Evolutionary conservation across 2,888 invertebrate species (phyloP).

Genomic region (Drosophila barbarae): DNA sequence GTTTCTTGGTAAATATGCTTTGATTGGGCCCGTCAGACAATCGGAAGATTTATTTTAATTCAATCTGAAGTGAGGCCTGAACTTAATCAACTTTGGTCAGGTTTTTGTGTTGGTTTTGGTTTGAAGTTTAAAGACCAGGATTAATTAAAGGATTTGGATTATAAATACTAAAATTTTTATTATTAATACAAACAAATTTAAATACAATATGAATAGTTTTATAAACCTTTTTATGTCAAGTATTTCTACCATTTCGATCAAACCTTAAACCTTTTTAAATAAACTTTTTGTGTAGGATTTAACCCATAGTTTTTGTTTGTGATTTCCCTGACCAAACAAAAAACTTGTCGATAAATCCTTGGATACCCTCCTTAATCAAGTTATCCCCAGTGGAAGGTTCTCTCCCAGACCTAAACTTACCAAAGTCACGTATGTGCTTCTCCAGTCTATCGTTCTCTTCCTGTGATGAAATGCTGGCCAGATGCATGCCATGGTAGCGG

Average conservation of each 20-base stretch:
- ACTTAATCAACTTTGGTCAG: not conserved
- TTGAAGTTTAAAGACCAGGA: no score
- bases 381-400: not conserved
- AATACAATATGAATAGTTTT: no score
- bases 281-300: not conserved
- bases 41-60: conserved; percentile 12
- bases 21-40: conserved; percentile 22
- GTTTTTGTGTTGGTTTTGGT: not conserved
- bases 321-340: not conserved
- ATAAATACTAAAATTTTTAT: no score
- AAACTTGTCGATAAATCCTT: not conserved
- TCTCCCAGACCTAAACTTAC: conserved; percentile 80
- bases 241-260: no score
- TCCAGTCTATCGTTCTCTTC: conserved; percentile 94
- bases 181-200: no score
- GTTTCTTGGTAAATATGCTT: conserved; percentile 8
- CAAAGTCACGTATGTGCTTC: conserved; percentile 93
- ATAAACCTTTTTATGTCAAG: no score
- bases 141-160: no score
- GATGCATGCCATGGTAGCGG: conserved; percentile 95
- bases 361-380: not conserved
- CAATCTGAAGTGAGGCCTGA: not conserved
- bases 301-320: not conserved
- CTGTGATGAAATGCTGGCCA: conserved; percentile 93
- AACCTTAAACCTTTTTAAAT: not conserved